Percentiles rank a stretch among this genome's conserved stretches.
Conservation (phyloP, 2,888 invertebrate species). For the Pseudanteris insignis region DNA sequence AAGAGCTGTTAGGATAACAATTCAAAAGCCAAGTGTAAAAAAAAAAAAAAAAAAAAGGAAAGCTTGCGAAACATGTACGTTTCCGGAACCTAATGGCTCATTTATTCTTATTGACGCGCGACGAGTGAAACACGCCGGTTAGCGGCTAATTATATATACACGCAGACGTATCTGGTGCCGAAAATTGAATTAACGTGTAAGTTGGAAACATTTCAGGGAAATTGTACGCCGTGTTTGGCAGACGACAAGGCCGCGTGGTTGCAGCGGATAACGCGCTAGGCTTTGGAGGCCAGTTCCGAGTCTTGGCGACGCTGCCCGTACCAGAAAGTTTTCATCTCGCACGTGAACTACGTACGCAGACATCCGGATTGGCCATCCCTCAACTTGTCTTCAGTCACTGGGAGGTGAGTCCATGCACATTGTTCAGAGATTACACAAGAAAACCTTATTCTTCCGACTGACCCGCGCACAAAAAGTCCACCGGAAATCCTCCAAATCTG, state of each 20-base stretch:
- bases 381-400: conserved; percentile 97
- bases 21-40: no score
- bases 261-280: conserved; percentile 92
- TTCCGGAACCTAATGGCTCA: conserved; percentile 2
- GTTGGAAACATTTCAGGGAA: conserved; percentile 72
- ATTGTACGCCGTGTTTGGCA: conserved; percentile 89
- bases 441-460: no score
- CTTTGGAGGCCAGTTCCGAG: conserved; percentile 85
- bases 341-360: conserved; percentile 91
- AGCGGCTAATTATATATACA: conserved; percentile 6
- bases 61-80: no score
- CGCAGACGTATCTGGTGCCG: not conserved
- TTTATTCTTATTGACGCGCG: conserved; percentile 4
- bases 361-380: conserved; percentile 95
- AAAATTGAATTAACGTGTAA: conserved; percentile 18
- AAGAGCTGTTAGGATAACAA: no score
- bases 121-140: conserved; percentile 7
- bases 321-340: conserved; percentile 97
- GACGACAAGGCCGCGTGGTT: conserved; percentile 87
- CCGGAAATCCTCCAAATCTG: conserved; percentile 7
- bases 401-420: conserved; percentile 77
- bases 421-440: conserved; percentile 3
- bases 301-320: conserved; percentile 90
- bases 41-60: no score
- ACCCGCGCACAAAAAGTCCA: not conserved